Conservation (phyloP, 2,888 invertebrate species). For the Pteria penguin region DNA sequence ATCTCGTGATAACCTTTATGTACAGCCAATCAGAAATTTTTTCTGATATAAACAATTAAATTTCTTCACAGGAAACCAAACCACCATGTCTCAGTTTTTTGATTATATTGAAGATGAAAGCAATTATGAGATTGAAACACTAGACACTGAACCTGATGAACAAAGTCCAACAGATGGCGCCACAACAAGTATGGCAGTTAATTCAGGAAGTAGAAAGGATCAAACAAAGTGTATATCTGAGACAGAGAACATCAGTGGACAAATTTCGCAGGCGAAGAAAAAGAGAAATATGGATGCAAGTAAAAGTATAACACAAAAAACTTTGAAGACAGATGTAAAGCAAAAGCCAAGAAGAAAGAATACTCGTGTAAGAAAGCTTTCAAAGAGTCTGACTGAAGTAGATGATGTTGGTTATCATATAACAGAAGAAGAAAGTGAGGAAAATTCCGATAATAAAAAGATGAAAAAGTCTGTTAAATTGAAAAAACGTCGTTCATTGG, state of each 20-base stretch:
- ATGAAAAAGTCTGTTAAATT: not conserved
- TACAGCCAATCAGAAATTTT: too few species aligned
- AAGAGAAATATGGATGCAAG: not conserved
- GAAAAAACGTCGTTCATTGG: constrained; percentile 15
- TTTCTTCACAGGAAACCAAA: constrained; percentile 42
- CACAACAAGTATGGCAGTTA: not conserved
- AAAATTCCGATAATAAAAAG: not conserved
- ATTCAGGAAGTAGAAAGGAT: too few species aligned
- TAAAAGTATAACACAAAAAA: constrained; percentile 11
- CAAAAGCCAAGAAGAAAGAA: not conserved
- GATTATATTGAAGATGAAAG: constrained; percentile 45
- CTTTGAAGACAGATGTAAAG: not conserved
- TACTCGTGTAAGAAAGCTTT: not conserved
- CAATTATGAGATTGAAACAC: not conserved
- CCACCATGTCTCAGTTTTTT: constrained; percentile 58
- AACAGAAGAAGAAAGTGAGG: not conserved
- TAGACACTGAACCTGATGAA: constrained; percentile 7
- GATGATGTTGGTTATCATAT: not conserved
- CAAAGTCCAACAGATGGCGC: not conserved
- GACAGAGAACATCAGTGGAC: not conserved
- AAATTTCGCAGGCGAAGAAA: not conserved
- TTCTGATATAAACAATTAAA: too few species aligned
- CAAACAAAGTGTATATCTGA: too few species aligned
- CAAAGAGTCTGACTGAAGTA: not conserved
- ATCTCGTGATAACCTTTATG: too few species aligned